These are phyloP conservation scores for Marmota monax DNA, from an alignment of 2,113 vertebrate species.

Conservation along the genomic window DNA sequence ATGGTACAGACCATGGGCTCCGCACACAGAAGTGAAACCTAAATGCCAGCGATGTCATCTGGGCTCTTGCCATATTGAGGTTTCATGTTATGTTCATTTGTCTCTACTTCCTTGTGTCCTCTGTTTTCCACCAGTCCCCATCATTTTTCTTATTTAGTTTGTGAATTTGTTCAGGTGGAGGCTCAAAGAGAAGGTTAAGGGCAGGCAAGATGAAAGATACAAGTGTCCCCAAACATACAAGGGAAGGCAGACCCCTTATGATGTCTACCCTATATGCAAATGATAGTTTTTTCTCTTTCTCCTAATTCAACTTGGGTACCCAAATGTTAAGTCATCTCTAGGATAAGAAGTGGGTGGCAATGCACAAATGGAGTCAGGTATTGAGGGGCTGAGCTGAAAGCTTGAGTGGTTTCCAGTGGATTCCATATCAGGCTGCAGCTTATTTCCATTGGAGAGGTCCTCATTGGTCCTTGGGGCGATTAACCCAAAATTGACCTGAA, in stretches of 20 bases:
- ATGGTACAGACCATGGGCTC: background rate
- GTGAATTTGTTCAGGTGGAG: background rate
- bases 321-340: background rate
- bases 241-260: background rate
- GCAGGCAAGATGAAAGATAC: background rate
- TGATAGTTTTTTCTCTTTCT: background rate
- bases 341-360: background rate
- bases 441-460: background rate
- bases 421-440: background rate
- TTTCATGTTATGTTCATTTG: background rate
- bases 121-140: background rate
- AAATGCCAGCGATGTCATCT: accelerated
- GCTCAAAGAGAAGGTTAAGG: background rate
- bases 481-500: background rate
- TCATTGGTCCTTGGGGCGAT: background rate
- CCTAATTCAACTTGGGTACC: background rate
- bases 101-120: background rate
- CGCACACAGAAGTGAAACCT: background rate
- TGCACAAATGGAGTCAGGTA: background rate
- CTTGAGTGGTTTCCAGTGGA: background rate
- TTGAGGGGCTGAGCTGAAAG: no score
- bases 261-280: background rate
- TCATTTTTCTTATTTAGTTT: background rate
- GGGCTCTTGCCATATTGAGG: background rate
- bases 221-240: background rate